Evolutionary conservation across 2,888 invertebrate species (phyloP).

Genomic region (Sepioteuthis lessoniana): DNA sequence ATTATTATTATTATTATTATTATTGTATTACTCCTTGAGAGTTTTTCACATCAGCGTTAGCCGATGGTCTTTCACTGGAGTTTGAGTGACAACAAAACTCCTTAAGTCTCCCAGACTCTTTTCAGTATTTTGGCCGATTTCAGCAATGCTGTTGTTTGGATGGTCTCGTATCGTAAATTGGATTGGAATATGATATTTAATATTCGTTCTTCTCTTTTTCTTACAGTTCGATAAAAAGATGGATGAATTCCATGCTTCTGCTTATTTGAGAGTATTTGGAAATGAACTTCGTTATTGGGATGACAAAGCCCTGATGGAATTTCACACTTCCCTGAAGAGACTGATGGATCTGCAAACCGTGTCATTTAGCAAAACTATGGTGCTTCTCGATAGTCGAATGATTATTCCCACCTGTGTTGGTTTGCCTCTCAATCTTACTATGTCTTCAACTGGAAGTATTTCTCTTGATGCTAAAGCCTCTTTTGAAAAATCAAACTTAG

Average conservation of each 20-base stretch:
- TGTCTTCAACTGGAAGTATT: conserved; percentile 89
- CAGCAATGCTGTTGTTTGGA: no score
- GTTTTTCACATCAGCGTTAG: no score
- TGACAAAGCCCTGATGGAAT: background rate
- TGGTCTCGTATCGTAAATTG: no score
- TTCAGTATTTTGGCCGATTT: no score
- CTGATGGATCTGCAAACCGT: background rate
- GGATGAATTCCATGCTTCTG: conserved; percentile 73
- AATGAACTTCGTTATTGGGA: conserved; percentile 81
- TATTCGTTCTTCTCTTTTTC: background rate
- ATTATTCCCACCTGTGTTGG: conserved; percentile 89
- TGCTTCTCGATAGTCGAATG: conserved; percentile 91
- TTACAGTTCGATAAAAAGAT: conserved; percentile 43
- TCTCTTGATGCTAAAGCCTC: conserved; percentile 86
- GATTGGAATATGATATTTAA: no score
- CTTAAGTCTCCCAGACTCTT: no score
- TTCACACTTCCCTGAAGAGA: background rate
- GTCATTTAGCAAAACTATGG: conserved; percentile 80
- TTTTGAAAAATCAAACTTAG: conserved; percentile 80
- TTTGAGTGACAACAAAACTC: no score
- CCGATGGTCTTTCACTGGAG: no score
- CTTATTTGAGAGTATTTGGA: conserved; percentile 90
- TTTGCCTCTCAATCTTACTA: conserved; percentile 87
- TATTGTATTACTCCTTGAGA: no score
- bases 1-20: no score